Conservation (phyloP, 2,113 vertebrate species). For the Aegypius monachus region DNA sequence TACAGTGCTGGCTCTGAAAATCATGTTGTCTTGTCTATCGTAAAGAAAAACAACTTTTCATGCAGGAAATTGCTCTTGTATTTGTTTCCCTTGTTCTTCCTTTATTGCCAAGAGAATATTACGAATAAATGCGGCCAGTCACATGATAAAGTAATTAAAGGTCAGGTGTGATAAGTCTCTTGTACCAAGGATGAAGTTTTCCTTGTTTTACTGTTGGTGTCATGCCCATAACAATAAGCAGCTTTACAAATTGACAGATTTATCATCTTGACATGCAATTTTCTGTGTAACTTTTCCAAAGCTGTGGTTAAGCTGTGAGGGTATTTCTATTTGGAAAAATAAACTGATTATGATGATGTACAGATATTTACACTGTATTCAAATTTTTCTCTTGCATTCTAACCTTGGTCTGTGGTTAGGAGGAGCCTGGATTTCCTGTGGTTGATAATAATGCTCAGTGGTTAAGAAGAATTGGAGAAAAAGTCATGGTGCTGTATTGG, state of each 20-base stretch:
- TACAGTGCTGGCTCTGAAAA: neutral
- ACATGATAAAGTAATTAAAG: constrained; percentile 2
- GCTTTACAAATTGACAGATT: constrained; percentile 68
- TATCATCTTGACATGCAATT: constrained; percentile 71
- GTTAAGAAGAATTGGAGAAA: neutral
- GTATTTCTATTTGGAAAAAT: constrained; percentile 50
- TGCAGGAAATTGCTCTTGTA: neutral
- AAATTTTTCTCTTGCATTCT: neutral
- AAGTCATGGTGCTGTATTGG: neutral
- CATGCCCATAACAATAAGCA: constrained; percentile 51
- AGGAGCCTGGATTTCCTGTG: neutral
- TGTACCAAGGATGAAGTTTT: constrained; percentile 12
- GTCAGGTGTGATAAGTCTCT: neutral
- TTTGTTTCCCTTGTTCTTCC: neutral
- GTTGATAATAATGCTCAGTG: neutral
- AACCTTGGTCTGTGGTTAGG: neutral
- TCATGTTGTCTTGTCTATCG: neutral
- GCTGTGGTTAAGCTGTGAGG: constrained; percentile 26
- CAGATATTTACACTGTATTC: constrained; percentile 13
- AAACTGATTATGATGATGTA: constrained; percentile 45
- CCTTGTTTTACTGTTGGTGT: constrained; percentile 41
- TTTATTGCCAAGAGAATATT: neutral
- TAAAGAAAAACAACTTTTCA: neutral
- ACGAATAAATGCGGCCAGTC: neutral
- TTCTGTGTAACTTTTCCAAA: constrained; percentile 63